phyloP scores from a whole-genome alignment of 2,888 invertebrate genomes.

The Hedychridium roseum region DNA sequence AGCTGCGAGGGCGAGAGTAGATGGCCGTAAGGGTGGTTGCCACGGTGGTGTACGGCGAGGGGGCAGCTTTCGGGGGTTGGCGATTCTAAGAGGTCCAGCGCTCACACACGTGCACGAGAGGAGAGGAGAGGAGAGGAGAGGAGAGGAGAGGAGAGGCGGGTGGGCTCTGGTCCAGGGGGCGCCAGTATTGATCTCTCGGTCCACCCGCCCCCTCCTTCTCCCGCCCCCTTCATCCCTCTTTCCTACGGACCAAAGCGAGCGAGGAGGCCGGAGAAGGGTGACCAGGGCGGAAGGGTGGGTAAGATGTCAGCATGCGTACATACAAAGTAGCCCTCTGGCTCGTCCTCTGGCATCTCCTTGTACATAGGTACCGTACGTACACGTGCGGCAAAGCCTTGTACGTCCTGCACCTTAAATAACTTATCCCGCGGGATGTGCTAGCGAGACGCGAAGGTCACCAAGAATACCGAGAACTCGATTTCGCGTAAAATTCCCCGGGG shows the following conservation, averaged over 20 bases:
- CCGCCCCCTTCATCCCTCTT: slow-evolving; percentile 18
- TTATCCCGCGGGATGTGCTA: slow-evolving; percentile 27
- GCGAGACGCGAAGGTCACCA: slow-evolving; percentile 1
- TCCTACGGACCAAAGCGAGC: slow-evolving; percentile 31
- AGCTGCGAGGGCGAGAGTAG: slow-evolving; percentile 49
- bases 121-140: slow-evolving; percentile 20
- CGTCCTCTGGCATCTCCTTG: slow-evolving; percentile 22
- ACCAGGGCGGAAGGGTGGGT: slow-evolving; percentile 55
- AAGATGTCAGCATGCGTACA: slow-evolving; percentile 63
- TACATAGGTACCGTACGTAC: slow-evolving; percentile 24
- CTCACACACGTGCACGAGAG: slow-evolving; percentile 51
- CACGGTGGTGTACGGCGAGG: slow-evolving; percentile 38
- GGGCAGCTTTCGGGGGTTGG: slow-evolving; percentile 48
- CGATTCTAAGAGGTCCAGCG: slow-evolving; percentile 62
- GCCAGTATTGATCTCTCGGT: slow-evolving; percentile 61
- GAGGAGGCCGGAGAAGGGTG: slow-evolving; percentile 41
- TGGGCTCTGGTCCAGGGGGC: slow-evolving; percentile 60
- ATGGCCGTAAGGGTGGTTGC: slow-evolving; percentile 49
- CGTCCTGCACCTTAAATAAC: slow-evolving; percentile 19
- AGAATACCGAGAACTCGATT: no score
- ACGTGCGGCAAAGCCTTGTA: neutral
- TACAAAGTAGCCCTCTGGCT: slow-evolving; percentile 60
- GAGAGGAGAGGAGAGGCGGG: slow-evolving; percentile 36
- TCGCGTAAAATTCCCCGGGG: no score
- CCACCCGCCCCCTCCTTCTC: slow-evolving; percentile 36